Percentiles rank a stretch among this genome's conserved stretches.
Evolutionary conservation across 2,888 invertebrate genomes (phyloP).

Genomic region (Perdita meconis): DNA sequence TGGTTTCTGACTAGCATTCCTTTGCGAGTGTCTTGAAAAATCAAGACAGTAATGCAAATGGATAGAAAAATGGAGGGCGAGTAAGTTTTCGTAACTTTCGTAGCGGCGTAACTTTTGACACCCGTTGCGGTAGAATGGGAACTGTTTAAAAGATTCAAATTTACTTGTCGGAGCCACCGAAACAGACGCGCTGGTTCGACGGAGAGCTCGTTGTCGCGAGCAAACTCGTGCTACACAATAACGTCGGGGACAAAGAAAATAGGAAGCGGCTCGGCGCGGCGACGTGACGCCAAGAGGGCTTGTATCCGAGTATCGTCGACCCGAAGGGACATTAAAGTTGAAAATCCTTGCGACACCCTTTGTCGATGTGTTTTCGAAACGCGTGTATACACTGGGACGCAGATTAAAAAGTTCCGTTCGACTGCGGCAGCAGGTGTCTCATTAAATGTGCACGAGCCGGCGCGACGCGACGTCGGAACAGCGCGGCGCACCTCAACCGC

Average conservation of each 20-base stretch:
- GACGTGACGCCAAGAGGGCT: not conserved
- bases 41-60: too few relatives aligned
- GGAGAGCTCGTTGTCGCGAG: conserved; percentile 6
- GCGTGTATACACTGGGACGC: not conserved
- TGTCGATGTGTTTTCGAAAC: conserved; percentile 6
- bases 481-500: not conserved
- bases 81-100: too few relatives aligned
- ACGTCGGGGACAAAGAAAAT: not conserved
- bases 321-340: conserved; percentile 11
- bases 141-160: conserved; percentile 27
- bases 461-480: conserved; percentile 10
- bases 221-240: conserved; percentile 19
- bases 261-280: not conserved
- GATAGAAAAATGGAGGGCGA: too few relatives aligned
- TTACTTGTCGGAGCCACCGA: conserved; percentile 15
- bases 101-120: too few relatives aligned
- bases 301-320: conserved; percentile 13
- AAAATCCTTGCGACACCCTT: conserved; percentile 14
- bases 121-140: too few relatives aligned
- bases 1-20: too few relatives aligned
- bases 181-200: not conserved
- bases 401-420: conserved; percentile 43
- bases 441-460: conserved; percentile 43
- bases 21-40: too few relatives aligned
- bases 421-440: conserved; percentile 38